Percentiles rank a stretch among this genome's conserved stretches.
Evolutionary conservation across 2,797 vertebrate species (phyloP).

Genomic region (Typhlichthys subterraneus): DNA sequence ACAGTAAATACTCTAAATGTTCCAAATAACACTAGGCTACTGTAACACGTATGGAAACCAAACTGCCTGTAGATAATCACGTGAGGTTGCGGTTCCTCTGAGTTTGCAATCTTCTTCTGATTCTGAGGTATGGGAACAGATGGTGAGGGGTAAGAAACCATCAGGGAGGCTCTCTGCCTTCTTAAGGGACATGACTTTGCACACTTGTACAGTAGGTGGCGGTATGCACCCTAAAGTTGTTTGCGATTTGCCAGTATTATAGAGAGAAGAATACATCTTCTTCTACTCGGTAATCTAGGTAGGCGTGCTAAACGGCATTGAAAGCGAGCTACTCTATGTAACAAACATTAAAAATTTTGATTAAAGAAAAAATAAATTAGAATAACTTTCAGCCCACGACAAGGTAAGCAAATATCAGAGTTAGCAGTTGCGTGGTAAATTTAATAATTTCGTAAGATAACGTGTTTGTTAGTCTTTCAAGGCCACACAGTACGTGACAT

Average conservation of each 20-base stretch:
- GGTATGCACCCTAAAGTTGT: not conserved
- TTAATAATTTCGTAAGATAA: rapidly evolving
- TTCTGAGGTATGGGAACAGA: too few species aligned
- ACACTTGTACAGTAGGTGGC: not conserved
- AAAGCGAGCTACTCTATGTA: conserved; percentile 17
- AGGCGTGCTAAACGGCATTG: conserved; percentile 43
- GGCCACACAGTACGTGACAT: conserved; percentile 48
- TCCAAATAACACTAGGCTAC: not conserved
- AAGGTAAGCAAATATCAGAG: not conserved
- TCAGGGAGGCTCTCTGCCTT: too few species aligned
- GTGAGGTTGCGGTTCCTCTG: too few species aligned
- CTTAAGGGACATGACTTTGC: too few species aligned
- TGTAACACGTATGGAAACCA: too few species aligned
- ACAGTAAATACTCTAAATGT: not conserved
- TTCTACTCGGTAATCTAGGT: conserved; percentile 68
- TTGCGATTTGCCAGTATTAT: too few species aligned
- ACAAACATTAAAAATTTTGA: not conserved
- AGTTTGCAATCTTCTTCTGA: too few species aligned
- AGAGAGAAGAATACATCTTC: conserved; percentile 27
- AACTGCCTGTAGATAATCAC: too few species aligned
- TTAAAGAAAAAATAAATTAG: not conserved
- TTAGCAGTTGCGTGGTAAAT: rapidly evolving
- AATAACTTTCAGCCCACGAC: conserved; percentile 26
- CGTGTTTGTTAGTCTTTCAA: conserved; percentile 33
- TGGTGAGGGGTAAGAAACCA: too few species aligned